These are phyloP conservation scores for Isaurus tuberculatus DNA, from an alignment of 92 coral and sea anemone genomes.

Conservation along the genomic window DNA sequence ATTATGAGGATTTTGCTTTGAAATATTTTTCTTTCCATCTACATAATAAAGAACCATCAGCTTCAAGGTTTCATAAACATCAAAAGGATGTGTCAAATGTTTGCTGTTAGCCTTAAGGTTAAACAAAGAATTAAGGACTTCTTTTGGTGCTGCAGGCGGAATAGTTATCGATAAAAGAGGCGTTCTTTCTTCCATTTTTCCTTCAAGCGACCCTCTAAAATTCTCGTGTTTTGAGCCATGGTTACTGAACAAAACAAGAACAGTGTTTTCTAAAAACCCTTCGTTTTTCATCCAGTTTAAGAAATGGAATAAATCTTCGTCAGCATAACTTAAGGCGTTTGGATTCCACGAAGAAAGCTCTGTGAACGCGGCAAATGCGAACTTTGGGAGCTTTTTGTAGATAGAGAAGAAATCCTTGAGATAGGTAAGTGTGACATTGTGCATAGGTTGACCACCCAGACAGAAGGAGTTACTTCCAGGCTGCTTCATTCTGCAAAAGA, in stretches of 20 bases:
- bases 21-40: background rate
- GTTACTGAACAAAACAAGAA: slow-evolving; percentile 75
- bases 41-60: slow-evolving; percentile 50
- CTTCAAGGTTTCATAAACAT: slow-evolving; percentile 78
- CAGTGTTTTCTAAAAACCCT: slow-evolving; percentile 76
- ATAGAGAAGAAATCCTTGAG: slow-evolving; percentile 72
- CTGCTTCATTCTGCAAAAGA: slow-evolving; percentile 21
- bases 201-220: slow-evolving; percentile 72
- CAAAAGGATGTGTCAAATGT: slow-evolving; percentile 68
- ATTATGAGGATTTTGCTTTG: slow-evolving; percentile 21
- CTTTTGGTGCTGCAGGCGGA: slow-evolving; percentile 69
- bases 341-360: slow-evolving; percentile 78
- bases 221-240: slow-evolving; percentile 72
- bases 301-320: slow-evolving; percentile 68
- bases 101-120: slow-evolving; percentile 67
- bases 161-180: slow-evolving; percentile 79
- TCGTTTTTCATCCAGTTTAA: slow-evolving; percentile 70
- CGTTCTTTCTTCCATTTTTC: slow-evolving; percentile 85
- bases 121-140: slow-evolving; percentile 35
- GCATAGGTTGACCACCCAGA: slow-evolving; percentile 75
- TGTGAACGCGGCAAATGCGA: slow-evolving; percentile 71
- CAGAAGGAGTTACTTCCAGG: slow-evolving; percentile 72
- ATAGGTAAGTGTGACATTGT: slow-evolving; percentile 73
- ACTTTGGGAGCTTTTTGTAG: slow-evolving; percentile 74
- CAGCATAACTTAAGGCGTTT: slow-evolving; percentile 65